Evolutionary conservation across 2,797 vertebrate species (phyloP), one percentile per base, ranked within the genome.

Genomic region (Anniella stebbinsi): DNA sequence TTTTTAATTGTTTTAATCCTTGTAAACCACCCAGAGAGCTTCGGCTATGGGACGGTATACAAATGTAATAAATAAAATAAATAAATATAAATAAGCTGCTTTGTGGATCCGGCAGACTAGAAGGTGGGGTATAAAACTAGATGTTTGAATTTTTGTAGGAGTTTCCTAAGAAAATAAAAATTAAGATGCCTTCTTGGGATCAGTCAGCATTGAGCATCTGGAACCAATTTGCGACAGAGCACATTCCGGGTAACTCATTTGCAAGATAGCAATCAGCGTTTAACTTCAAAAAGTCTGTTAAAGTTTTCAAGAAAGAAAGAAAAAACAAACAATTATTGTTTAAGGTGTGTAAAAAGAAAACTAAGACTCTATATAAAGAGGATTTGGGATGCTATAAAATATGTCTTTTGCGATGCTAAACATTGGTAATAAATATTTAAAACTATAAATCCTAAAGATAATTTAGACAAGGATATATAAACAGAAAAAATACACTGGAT

Each of bases 171-270:
- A 89, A 85, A 77, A 67, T 54, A 86, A 80, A 80, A 80, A 60
- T 41, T 82, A 70, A 67, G 25, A 11, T 1, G 0, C 0, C 13
- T 38, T 82, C 38, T 77, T 91, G 77, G 86, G 41, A 92, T 89
- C 89, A 91, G 94, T 92, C 77, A 73, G 93, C 91, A 93, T 91
- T 88, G 66, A 87, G 75, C 92, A 93, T 93, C 94, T 95, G 94
- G 92, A 93, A 80, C 84, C 92, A 90, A 91, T 96, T 94, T 94
- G 90, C 88, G 38, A 13, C 73, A 90, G 77, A 84, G 87, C 1
- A 73, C 86, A 95, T 95, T 96, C 93, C 92, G 95, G 92, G 60
- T 93, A 91, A 92, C 78, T 93, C 92, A 92, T 93, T 94, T 93
- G 81, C 6, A 9, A 96, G 93, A 94, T 92, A 93, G 91, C 91